These are phyloP conservation scores for Oscheius onirici DNA, from an alignment of 2,888 invertebrate species.

Conservation along the genomic window DNA sequence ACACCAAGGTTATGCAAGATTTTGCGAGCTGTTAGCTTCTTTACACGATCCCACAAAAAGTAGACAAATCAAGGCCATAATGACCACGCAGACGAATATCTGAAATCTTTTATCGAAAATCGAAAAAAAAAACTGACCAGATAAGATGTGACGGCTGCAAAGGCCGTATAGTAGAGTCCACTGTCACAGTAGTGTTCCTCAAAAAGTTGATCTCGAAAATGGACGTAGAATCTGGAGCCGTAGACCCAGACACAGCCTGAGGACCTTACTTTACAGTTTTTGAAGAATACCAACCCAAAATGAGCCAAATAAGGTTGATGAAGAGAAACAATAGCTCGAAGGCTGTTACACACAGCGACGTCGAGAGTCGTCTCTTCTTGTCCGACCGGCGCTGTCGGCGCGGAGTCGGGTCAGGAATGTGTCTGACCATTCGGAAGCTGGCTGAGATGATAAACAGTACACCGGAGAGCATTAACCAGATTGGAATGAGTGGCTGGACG, in stretches of 20 bases:
- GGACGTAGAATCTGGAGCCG: slow-evolving; percentile 57
- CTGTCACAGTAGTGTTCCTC: slow-evolving; percentile 60
- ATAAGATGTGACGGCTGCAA: slow-evolving; percentile 46
- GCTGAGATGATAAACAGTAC: slow-evolving; percentile 61
- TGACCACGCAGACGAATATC: slow-evolving; percentile 51
- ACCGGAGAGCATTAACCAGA: slow-evolving; percentile 64
- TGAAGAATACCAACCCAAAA: slow-evolving; percentile 51
- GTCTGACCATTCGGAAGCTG: slow-evolving; percentile 55
- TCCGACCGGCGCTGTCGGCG: slow-evolving; percentile 6
- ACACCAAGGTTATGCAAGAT: neutral
- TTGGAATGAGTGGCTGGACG: slow-evolving; percentile 67
- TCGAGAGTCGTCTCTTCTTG: neutral
- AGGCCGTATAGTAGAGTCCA: slow-evolving; percentile 55
- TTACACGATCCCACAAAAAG: slow-evolving; percentile 51
- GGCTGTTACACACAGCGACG: slow-evolving; percentile 40
- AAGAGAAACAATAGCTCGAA: slow-evolving; percentile 59
- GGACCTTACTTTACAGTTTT: slow-evolving; percentile 1
- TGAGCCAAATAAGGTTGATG: slow-evolving; percentile 63
- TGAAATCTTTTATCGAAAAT: slow-evolving; percentile 16
- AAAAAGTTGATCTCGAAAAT: slow-evolving; percentile 58
- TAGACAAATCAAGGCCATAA: slow-evolving; percentile 55
- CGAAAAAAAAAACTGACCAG: slow-evolving; percentile 35
- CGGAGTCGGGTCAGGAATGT: slow-evolving; percentile 49
- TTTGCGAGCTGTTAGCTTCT: slow-evolving; percentile 22
- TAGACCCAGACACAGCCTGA: slow-evolving; percentile 69